These are phyloP conservation scores for Prorops nasuta DNA, from an alignment of 1,140 invertebrate species.

Conservation along the genomic window DNA sequence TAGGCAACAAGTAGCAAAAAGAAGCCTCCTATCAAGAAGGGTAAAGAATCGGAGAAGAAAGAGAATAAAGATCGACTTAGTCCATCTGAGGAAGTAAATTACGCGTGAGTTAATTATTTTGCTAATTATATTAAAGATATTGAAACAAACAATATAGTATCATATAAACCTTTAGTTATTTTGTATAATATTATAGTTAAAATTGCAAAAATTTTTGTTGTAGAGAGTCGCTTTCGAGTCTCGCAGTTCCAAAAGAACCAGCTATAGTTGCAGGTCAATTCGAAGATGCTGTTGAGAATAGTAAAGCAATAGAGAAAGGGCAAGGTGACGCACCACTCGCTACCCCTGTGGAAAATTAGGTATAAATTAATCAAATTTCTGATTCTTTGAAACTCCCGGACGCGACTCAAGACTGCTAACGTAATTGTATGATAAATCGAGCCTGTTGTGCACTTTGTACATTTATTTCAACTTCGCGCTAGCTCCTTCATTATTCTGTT, in stretches of 20 bases:
- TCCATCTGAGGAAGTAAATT: background rate
- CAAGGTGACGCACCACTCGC: conserved; percentile 38
- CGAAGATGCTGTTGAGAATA: conserved; percentile 38
- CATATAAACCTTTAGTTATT: conserved; percentile 14
- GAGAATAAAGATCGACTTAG: conserved; percentile 26
- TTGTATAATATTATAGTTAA: too few species aligned
- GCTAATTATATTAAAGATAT: background rate
- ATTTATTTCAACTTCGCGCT: too few species aligned
- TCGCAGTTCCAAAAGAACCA: conserved; percentile 37
- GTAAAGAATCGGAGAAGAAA: conserved; percentile 48
- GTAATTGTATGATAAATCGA: conserved; percentile 37
- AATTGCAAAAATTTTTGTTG: conserved; percentile 10
- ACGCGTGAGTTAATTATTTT: background rate
- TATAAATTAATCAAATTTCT: conserved; percentile 17
- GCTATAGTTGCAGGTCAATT: conserved; percentile 37
- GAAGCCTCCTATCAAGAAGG: conserved; percentile 45
- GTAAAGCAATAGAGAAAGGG: conserved; percentile 36
- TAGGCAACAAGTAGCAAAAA: conserved; percentile 51
- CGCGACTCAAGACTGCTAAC: conserved; percentile 48
- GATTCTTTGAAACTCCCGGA: conserved; percentile 36
- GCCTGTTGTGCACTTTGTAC: conserved; percentile 19
- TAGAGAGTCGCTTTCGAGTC: conserved; percentile 36
- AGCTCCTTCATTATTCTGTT: too few species aligned
- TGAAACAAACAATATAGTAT: too few species aligned
- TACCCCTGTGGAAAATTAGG: conserved; percentile 31